A percentile compares a stretch with the other conserved stretches of the same genome.
These are phyloP conservation scores for Argyra leucocephala DNA, from an alignment of 2,888 invertebrate species.

Conservation along the genomic window DNA sequence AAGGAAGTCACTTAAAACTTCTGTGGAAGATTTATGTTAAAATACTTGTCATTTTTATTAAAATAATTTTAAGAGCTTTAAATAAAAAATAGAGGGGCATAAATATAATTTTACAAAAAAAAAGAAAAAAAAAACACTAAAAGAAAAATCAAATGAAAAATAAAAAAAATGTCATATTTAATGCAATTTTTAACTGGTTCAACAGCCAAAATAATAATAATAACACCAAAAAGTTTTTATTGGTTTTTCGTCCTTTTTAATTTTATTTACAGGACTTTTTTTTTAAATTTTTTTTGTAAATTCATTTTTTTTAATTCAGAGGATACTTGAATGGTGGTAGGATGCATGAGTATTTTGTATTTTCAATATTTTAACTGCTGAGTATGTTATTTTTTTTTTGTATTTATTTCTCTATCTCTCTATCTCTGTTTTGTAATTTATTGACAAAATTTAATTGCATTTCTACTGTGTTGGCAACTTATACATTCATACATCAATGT, in stretches of 20 bases:
- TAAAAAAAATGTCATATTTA: background rate
- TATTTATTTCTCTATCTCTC: background rate
- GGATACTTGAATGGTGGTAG: background rate
- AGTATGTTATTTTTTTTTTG: background rate
- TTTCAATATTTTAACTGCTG: background rate
- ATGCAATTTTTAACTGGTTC: background rate
- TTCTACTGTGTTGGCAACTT: background rate
- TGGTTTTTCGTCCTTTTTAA: background rate
- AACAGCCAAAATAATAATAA: background rate
- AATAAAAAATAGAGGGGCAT: too few relatives aligned
- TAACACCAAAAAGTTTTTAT: background rate
- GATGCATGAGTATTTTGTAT: background rate
- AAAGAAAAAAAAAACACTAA: background rate
- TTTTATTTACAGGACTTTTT: too few relatives aligned
- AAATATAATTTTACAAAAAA: too few relatives aligned
- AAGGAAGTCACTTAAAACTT: background rate
- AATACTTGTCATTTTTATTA: background rate
- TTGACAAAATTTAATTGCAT: conserved; percentile 4
- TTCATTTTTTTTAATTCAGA: background rate
- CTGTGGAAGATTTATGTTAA: background rate
- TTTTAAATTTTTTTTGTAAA: background rate
- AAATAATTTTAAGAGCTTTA: background rate
- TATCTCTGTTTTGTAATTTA: background rate
- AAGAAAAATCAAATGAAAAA: background rate
- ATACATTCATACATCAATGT: background rate